phyloP scores from a whole-genome alignment of 2,888 invertebrate genomes.

The Sesia apiformis region DNA sequence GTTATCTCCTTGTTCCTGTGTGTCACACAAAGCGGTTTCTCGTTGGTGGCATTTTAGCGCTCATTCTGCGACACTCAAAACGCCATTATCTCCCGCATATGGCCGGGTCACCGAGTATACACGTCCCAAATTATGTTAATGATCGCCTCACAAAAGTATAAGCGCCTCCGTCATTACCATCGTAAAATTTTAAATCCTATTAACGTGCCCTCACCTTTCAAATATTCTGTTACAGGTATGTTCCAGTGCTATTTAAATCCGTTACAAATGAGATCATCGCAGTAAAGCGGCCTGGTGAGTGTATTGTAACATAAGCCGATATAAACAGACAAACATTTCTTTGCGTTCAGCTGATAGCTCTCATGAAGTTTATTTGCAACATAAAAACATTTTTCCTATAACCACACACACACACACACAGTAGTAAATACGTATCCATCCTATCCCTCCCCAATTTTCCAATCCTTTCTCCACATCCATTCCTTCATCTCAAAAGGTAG shows the following conservation, averaged over 20 bases:
- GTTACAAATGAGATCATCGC: slow-evolving; percentile 18
- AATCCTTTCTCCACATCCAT: no score
- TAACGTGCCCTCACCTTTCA: slow-evolving; percentile 16
- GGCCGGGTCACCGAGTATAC: slow-evolving; percentile 24
- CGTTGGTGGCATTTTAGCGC: slow-evolving; percentile 32
- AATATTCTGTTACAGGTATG: slow-evolving; percentile 51
- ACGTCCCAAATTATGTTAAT: slow-evolving; percentile 42
- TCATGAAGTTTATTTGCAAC: no score
- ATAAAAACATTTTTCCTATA: no score
- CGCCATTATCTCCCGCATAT: slow-evolving; percentile 40
- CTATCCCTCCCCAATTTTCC: no score
- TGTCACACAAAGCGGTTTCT: slow-evolving; percentile 34
- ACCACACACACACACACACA: no score
- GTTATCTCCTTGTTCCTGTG: slow-evolving; percentile 52
- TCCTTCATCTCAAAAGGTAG: no score
- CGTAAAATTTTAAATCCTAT: slow-evolving; percentile 41
- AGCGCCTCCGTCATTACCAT: slow-evolving; percentile 21
- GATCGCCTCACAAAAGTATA: slow-evolving; percentile 35
- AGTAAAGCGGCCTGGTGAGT: slow-evolving; percentile 15
- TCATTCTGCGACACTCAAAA: slow-evolving; percentile 43
- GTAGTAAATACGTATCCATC: no score
- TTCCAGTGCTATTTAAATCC: slow-evolving; percentile 6
- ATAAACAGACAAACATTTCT: neutral
- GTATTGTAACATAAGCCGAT: slow-evolving; percentile 9
- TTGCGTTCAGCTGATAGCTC: no score